These are phyloP conservation scores for Drosophila melanogaster DNA, from an alignment of 1,140 invertebrate species.

Conservation along the genomic window Release_6_plus_ISO1_MT NT_033779.5:10208501-10209000, in stretches of 20 bases:
- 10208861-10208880: background rate
- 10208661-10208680: constrained; percentile 96
- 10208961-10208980: background rate
- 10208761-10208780: constrained; percentile 74
- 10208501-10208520: constrained; percentile 97
- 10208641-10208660: constrained; percentile 96
- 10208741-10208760: constrained; percentile 85
- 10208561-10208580: constrained; percentile 96
- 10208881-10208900: too few relatives aligned
- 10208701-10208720: constrained; percentile 95
- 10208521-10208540: constrained; percentile 95
- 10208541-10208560: constrained; percentile 94
- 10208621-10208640: background rate
- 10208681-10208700: constrained; percentile 97
- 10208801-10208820: constrained; percentile 1
- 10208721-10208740: constrained; percentile 92
- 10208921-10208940: too few relatives aligned
- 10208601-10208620: too few relatives aligned
- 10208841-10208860: background rate
- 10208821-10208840: too few relatives aligned
- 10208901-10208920: too few relatives aligned
- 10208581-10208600: constrained; percentile 85
- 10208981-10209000: background rate
- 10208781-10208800: constrained; percentile 30
- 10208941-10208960: too few relatives aligned